Percentiles rank a stretch among this genome's conserved stretches.
These are phyloP conservation scores for Heliconius eleuchia DNA, from an alignment of 1,140 invertebrate genomes.

Conservation along the genomic window DNA sequence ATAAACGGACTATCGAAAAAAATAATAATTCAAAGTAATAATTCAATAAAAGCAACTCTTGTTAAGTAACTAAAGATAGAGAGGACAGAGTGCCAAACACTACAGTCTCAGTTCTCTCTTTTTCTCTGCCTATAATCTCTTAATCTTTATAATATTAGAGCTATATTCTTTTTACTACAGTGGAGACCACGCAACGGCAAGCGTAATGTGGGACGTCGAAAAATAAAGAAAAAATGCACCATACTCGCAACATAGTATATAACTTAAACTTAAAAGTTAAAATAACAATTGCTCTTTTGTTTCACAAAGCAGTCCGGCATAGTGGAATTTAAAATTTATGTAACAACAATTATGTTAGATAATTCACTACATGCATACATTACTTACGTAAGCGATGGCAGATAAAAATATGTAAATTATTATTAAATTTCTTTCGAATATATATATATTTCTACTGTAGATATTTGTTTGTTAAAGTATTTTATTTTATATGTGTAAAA, in stretches of 20 bases:
- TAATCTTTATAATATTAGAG: too few relatives aligned
- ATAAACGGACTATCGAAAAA: too few relatives aligned
- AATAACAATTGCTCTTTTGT: slow-evolving; percentile 6
- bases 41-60: too few relatives aligned
- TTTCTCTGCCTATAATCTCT: too few relatives aligned
- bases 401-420: not conserved
- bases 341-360: slow-evolving; percentile 31
- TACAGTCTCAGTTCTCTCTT: too few relatives aligned
- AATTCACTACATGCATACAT: slow-evolving; percentile 21
- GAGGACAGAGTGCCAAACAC: too few relatives aligned
- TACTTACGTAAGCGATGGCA: slow-evolving; percentile 22
- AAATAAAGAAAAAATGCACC: not conserved
- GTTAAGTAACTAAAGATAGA: too few relatives aligned
- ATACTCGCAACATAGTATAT: not conserved
- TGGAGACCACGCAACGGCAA: too few relatives aligned
- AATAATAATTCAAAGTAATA: too few relatives aligned
- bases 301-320: not conserved
- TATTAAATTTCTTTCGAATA: not conserved
- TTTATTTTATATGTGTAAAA: too few relatives aligned
- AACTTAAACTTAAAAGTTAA: not conserved
- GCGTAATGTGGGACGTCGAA: too few relatives aligned
- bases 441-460: not conserved
- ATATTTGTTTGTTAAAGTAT: not conserved
- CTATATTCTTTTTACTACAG: too few relatives aligned
- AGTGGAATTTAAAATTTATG: slow-evolving; percentile 22